Percentiles rank a stretch among this genome's conserved stretches.
Evolutionary conservation across 2,888 invertebrate genomes (phyloP).

Genomic region (Agrilus cyanescens): DNA sequence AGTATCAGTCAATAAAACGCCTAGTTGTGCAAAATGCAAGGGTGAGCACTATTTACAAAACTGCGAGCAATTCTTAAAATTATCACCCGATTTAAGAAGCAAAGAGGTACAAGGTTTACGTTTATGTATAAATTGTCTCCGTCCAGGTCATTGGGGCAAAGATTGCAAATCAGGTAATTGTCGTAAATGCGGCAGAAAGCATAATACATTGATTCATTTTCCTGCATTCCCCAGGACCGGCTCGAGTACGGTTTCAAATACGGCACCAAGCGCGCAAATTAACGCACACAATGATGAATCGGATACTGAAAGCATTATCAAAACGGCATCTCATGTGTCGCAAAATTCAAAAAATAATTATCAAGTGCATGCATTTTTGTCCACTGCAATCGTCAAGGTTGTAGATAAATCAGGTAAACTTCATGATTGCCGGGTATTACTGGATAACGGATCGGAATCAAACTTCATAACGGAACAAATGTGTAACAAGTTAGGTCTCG

Average conservation of each 20-base stretch:
- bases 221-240: too few relatives aligned
- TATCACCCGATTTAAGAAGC: neutral
- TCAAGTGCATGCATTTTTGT: too few relatives aligned
- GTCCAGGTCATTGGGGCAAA: slow-evolving; percentile 2
- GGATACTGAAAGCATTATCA: too few relatives aligned
- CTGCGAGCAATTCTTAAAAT: slow-evolving; percentile 5
- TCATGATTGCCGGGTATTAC: neutral
- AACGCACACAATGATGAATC: too few relatives aligned
- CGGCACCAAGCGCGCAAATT: too few relatives aligned
- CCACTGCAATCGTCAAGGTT: too few relatives aligned
- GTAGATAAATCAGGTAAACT: neutral
- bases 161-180: slow-evolving; percentile 5
- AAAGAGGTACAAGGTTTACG: neutral
- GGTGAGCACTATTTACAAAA: slow-evolving; percentile 2
- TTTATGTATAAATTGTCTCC: slow-evolving; percentile 6
- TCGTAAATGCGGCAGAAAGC: slow-evolving; percentile 2
- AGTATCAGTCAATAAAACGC: too few relatives aligned
- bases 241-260: too few relatives aligned
- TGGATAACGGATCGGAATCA: neutral
- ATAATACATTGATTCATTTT: slow-evolving; percentile 8
- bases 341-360: too few relatives aligned
- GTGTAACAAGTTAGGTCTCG: neutral
- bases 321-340: too few relatives aligned
- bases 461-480: neutral
- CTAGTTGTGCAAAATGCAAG: neutral